Conservation (phyloP, 2,888 invertebrate species). For the Abscondita cerata region DNA sequence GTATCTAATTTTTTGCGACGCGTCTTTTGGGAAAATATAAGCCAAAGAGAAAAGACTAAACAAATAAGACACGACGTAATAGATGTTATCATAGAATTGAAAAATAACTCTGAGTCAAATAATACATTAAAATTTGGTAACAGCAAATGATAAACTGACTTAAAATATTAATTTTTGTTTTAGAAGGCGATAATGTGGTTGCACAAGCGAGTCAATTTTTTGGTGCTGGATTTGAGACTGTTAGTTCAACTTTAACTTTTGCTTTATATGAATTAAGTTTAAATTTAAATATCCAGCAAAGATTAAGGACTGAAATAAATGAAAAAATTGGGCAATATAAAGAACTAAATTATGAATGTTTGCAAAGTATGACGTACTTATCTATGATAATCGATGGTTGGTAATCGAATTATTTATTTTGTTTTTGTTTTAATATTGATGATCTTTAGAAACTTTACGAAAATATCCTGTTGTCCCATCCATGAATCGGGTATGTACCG, state of each 20-base stretch:
- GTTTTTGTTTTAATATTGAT: conserved; percentile 27
- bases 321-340: conserved; percentile 55
- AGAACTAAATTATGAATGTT: conserved; percentile 60
- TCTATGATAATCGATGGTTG: conserved; percentile 65
- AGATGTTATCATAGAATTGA: no score
- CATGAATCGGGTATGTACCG: conserved; percentile 47
- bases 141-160: no score
- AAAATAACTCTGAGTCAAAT: no score
- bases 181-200: conserved; percentile 64
- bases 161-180: conserved; percentile 46
- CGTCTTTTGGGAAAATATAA: no score
- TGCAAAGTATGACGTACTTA: conserved; percentile 64
- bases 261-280: no score
- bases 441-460: conserved; percentile 58
- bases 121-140: conserved; percentile 36
- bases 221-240: conserved; percentile 68
- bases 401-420: not conserved
- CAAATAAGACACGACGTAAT: no score
- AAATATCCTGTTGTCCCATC: no score
- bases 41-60: no score
- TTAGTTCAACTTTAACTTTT: conserved; percentile 64
- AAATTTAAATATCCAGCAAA: no score
- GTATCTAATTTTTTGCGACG: conserved; percentile 46
- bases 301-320: conserved; percentile 62
- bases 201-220: conserved; percentile 68